Conservation (phyloP, 2,888 invertebrate species). For the Leptopilina drosophilae region DNA sequence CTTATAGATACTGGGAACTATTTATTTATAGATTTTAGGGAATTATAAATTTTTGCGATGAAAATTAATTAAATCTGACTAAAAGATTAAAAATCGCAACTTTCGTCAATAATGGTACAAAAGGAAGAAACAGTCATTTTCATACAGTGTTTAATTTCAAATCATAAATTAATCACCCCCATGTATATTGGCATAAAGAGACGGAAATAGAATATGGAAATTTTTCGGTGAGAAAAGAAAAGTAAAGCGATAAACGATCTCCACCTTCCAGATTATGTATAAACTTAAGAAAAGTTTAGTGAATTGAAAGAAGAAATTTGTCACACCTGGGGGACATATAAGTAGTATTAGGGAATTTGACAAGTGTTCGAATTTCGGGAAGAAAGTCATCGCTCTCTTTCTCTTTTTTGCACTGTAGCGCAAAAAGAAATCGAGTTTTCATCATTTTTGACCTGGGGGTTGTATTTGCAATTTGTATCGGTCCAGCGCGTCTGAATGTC, state of each 20-base stretch:
- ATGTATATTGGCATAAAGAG: background rate
- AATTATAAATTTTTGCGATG: no score
- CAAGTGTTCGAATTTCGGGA: constrained; percentile 42
- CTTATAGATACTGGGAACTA: no score
- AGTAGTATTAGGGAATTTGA: background rate
- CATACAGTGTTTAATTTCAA: no score
- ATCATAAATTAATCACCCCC: no score
- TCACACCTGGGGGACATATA: background rate
- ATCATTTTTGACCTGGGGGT: constrained; percentile 60
- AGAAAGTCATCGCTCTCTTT: constrained; percentile 49
- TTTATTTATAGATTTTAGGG: no score
- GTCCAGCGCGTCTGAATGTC: constrained; percentile 67
- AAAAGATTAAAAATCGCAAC: no score
- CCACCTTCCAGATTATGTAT: no score
- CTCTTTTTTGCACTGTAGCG: constrained; percentile 45
- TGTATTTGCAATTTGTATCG: constrained; percentile 66
- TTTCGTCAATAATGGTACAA: no score
- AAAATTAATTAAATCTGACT: no score
- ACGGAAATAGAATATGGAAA: background rate
- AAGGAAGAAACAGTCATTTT: no score
- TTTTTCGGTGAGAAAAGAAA: background rate
- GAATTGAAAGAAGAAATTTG: constrained; percentile 27
- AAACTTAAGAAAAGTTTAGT: background rate
- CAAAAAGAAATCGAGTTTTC: constrained; percentile 50
- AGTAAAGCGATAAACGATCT: background rate